Base-by-base conservation (phyloP, 2,113 vertebrate genomes). In the Mystacornis crossleyi region DNA sequence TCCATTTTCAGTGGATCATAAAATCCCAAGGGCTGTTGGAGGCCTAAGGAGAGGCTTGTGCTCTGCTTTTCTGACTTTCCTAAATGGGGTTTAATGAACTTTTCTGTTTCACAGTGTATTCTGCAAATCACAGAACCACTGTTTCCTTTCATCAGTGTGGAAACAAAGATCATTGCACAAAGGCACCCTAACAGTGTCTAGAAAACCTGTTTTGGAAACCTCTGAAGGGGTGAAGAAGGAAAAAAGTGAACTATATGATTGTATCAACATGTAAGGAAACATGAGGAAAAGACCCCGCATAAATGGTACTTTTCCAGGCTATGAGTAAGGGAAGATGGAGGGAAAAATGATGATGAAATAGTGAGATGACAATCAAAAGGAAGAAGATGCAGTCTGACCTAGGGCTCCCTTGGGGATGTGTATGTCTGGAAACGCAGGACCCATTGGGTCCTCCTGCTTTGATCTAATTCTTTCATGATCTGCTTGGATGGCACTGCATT, bases 241-340 rank as follows among this genome's bases (percentile, higher is more conserved):
- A 48, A 45, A 50, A 66, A 36, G 4, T 15, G 9, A 62, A 11
- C 6, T 36, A 14, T 33, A 42, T 1, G 1, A 40, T 51, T 74
- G 7, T 10, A 50, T 43, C 3, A 14, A 28, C 2, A 4, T 8
- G 11, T 29, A 58, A 54, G n/a, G 36, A 73, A 87, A 65, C 12
- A 38, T 0, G 0, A 18, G 14, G 13, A 1, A 5, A n/a, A 21
- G 55, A 4, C 0, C 0, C 4, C 10, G 29, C 5, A 60, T 57
- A 73, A 62, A n/a, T 2, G 3, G 4, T 40, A 15, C 1, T 6
- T 67, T 81, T 82, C 12, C 13, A 74, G 51, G 11, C 19, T 80
- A 6, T 43, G 40, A 72, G 19, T 26, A 45, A 72, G 64, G 38
- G 19, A 62, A 84, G 19, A 17, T 20, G 43, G 38, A 84, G 18